Percentiles rank a stretch among this genome's conserved stretches.
Conservation (phyloP, 2,888 invertebrate species). For the Ormyrus thymus region DNA sequence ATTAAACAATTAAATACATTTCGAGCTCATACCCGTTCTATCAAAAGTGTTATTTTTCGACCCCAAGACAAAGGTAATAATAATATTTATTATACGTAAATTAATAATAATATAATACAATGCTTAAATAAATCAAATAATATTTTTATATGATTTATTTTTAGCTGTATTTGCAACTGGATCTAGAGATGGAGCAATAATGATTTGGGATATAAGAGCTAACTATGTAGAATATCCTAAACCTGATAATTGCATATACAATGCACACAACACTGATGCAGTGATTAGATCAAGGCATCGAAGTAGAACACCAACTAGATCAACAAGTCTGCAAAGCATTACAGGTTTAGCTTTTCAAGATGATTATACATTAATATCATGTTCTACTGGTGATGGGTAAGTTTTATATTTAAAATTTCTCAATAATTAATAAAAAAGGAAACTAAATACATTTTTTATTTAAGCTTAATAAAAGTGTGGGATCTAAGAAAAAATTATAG, state of each 20-base stretch:
- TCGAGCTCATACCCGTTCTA: constrained; percentile 86
- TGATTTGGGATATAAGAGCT: constrained; percentile 88
- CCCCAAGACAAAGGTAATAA: constrained; percentile 78
- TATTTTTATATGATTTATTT: background rate
- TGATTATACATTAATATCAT: constrained; percentile 85
- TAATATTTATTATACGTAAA: background rate
- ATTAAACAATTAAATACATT: constrained; percentile 79
- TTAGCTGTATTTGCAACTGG: constrained; percentile 90
- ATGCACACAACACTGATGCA: constrained; percentile 75
- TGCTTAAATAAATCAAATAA: background rate
- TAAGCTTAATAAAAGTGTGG: constrained; percentile 87
- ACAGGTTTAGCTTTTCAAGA: constrained; percentile 91
- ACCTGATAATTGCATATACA: constrained; percentile 84
- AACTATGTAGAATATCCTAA: constrained; percentile 71
- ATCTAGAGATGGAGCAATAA: constrained; percentile 90
- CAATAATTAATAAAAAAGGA: constrained; percentile 2
- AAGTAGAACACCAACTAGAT: constrained; percentile 29
- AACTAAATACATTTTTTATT: background rate
- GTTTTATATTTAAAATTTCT: constrained; percentile 49
- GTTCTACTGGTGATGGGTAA: constrained; percentile 90
- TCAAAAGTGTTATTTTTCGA: constrained; percentile 87
- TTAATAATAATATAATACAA: background rate
- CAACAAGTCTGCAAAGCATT: constrained; percentile 80
- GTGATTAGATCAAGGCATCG: constrained; percentile 67
- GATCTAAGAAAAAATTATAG: constrained; percentile 89